Conservation (phyloP, 2,113 vertebrate species). For the Rana temporaria region DNA sequence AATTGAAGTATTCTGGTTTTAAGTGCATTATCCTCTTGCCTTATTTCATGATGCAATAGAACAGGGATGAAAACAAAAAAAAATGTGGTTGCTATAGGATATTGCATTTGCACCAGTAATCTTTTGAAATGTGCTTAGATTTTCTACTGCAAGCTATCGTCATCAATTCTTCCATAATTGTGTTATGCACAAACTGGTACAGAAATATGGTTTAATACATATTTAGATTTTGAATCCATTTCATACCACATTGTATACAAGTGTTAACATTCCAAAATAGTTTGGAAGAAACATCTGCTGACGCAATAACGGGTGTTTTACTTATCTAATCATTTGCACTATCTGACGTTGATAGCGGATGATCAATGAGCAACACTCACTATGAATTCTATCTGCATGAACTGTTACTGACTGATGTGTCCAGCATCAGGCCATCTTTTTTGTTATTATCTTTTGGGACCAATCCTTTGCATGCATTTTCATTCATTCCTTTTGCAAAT, state of each 20-base stretch:
- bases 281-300: neutral
- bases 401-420: slow-evolving; percentile 12
- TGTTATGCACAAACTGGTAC: no score
- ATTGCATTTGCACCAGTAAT: no score
- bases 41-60: no score
- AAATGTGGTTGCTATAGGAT: no score
- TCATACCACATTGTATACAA: neutral
- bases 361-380: neutral
- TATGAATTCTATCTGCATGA: slow-evolving; percentile 25
- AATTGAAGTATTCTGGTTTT: no score
- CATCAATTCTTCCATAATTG: no score
- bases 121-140: no score
- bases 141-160: no score
- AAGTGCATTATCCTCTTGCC: no score
- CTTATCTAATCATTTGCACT: neutral
- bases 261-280: neutral
- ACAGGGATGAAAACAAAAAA: no score
- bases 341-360: neutral
- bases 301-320: neutral
- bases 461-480: neutral
- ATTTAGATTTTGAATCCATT: neutral
- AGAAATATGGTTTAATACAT: no score
- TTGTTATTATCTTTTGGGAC: neutral
- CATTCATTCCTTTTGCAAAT: slow-evolving; percentile 10
- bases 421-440: slow-evolving; percentile 1